These are phyloP conservation scores for Eufriesea mexicana DNA, from an alignment of 1,140 invertebrate species.

Conservation along the genomic window DNA sequence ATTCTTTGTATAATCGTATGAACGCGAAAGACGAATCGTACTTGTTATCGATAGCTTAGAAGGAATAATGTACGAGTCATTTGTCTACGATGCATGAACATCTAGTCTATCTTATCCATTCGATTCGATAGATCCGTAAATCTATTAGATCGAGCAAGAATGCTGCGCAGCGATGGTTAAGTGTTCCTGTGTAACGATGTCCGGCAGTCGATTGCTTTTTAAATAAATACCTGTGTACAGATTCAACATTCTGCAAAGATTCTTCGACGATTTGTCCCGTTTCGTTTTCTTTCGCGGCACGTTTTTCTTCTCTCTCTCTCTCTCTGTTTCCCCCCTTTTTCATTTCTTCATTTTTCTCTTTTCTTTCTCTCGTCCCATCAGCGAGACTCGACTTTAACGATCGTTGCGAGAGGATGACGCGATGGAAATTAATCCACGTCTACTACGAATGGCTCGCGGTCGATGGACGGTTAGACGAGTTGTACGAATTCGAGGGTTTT, in stretches of 20 bases:
- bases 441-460: not conserved
- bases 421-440: not conserved
- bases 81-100: constrained; percentile 57
- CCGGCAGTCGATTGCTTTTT: constrained; percentile 71
- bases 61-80: constrained; percentile 42
- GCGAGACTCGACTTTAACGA: not conserved
- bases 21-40: constrained; percentile 27
- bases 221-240: constrained; percentile 74
- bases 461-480: not conserved
- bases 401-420: not conserved
- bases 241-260: constrained; percentile 46
- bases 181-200: constrained; percentile 80
- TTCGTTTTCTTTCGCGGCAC: not conserved
- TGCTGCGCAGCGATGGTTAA: constrained; percentile 70
- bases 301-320: no score
- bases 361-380: not conserved
- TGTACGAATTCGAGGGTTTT: not conserved
- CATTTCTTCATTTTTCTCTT: constrained; percentile 3
- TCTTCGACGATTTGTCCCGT: constrained; percentile 25
- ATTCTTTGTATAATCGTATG: constrained; percentile 35
- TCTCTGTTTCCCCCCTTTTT: not conserved
- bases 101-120: constrained; percentile 59
- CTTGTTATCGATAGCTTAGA: constrained; percentile 43
- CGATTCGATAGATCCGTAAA: constrained; percentile 56
- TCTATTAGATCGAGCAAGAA: constrained; percentile 48